Percentiles rank a stretch among this genome's conserved stretches.
phyloP scores from a whole-genome alignment of 2,113 vertebrate species.

The Xenus cinereus region DNA sequence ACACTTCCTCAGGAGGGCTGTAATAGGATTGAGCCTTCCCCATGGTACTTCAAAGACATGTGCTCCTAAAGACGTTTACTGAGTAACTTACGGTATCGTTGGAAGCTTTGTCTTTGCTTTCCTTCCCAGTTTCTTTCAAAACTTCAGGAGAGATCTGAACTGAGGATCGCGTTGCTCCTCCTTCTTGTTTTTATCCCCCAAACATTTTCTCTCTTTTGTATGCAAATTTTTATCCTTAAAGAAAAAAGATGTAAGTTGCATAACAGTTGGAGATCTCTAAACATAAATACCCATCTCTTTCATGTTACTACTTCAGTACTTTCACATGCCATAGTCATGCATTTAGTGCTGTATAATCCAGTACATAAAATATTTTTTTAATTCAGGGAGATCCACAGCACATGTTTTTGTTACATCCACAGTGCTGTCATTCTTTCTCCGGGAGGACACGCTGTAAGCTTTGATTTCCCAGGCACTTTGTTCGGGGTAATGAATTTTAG shows the following conservation, averaged over 20 bases:
- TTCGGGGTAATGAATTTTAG: background rate
- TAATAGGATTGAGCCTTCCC: slow-evolving; percentile 59
- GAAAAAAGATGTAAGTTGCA: background rate
- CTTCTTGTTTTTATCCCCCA: background rate
- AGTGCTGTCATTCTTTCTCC: background rate
- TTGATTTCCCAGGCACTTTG: background rate
- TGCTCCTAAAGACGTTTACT: background rate
- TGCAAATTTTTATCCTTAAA: background rate
- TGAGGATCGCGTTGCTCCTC: background rate
- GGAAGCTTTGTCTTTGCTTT: slow-evolving; percentile 29
- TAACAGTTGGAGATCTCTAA: background rate
- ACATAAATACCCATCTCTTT: background rate
- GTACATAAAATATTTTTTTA: background rate
- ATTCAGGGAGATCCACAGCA: background rate
- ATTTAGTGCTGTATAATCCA: background rate
- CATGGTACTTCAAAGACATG: slow-evolving; percentile 14
- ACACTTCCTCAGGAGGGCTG: slow-evolving; percentile 53
- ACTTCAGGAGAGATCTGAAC: background rate
- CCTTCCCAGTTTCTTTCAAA: slow-evolving; percentile 8
- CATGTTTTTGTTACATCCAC: background rate
- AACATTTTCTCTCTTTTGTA: background rate
- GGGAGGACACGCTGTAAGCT: background rate
- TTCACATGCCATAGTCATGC: background rate
- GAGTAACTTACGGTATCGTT: background rate
- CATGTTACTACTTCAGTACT: background rate